phyloP scores from a whole-genome alignment of 2,888 invertebrate genomes.

The Plebejus argus region DNA sequence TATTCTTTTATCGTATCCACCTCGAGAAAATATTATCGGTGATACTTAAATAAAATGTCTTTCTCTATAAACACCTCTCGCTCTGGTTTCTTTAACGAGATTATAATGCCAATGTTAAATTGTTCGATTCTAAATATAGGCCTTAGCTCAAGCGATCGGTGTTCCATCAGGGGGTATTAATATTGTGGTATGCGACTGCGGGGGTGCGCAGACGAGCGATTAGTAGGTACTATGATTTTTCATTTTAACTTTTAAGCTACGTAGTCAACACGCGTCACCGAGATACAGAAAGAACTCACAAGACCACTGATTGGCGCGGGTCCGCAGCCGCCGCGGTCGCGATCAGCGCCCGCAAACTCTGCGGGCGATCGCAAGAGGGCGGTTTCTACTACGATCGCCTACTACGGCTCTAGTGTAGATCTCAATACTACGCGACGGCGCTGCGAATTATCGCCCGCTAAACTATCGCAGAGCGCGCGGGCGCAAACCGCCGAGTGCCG shows the following conservation, averaged over 20 bases:
- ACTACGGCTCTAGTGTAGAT: too few species aligned
- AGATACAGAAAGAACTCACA: too few species aligned
- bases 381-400: too few species aligned
- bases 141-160: slow-evolving; percentile 44
- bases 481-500: too few species aligned
- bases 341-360: too few species aligned
- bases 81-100: slow-evolving; percentile 27
- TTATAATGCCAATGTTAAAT: slow-evolving; percentile 31
- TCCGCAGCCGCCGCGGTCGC: too few species aligned
- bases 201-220: neutral
- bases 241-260: neutral
- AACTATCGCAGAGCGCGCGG: too few species aligned
- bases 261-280: too few species aligned
- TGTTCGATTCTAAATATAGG: slow-evolving; percentile 43
- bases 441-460: too few species aligned
- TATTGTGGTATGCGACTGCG: slow-evolving; percentile 31
- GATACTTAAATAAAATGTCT: slow-evolving; percentile 26
- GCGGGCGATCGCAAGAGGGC: too few species aligned
- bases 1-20: neutral
- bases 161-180: slow-evolving; percentile 44
- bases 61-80: slow-evolving; percentile 29
- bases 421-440: too few species aligned
- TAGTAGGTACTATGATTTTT: neutral
- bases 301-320: too few species aligned
- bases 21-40: neutral